Evolutionary conservation across 2,113 vertebrate species (phyloP).

Genomic region (Odontophorus gujanensis): DNA sequence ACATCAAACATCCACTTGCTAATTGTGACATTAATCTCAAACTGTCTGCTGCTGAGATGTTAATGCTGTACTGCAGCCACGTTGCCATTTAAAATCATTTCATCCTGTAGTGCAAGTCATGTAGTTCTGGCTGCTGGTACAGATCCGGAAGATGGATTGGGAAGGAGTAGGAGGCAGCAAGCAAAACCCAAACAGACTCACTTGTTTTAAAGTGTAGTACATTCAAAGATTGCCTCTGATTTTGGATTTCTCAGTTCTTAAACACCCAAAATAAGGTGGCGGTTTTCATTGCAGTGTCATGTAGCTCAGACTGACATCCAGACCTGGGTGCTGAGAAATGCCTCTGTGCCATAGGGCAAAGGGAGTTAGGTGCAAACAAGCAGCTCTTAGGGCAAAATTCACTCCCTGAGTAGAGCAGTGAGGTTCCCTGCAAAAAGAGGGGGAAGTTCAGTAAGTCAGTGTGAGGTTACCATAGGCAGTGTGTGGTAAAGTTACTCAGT

Average conservation of each 20-base stretch:
- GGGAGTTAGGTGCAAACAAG: not conserved
- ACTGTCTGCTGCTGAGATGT: constrained; percentile 46
- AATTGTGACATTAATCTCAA: constrained; percentile 61
- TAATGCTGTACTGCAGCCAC: constrained; percentile 31
- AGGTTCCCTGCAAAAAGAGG: not conserved
- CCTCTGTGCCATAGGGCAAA: not conserved
- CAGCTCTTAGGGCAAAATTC: not conserved
- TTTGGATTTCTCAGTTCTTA: not conserved
- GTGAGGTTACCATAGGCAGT: not conserved
- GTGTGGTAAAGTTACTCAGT: not conserved
- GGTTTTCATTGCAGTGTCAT: not conserved
- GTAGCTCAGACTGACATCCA: not conserved
- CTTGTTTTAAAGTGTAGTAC: not conserved
- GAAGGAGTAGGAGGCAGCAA: constrained; percentile 8
- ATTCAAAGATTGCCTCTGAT: not conserved
- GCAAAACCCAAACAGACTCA: constrained; percentile 11
- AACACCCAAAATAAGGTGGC: not conserved
- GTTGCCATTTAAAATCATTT: constrained; percentile 71
- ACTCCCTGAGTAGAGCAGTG: not conserved
- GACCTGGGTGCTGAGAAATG: not conserved
- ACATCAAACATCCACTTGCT: constrained; percentile 53
- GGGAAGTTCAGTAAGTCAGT: not conserved
- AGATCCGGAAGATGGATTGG: constrained; percentile 22
- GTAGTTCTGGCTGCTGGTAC: constrained; percentile 36
- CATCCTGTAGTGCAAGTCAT: constrained; percentile 29